These are phyloP conservation scores for Macrophya annulata DNA, from an alignment of 2,888 invertebrate species.

Conservation along the genomic window DNA sequence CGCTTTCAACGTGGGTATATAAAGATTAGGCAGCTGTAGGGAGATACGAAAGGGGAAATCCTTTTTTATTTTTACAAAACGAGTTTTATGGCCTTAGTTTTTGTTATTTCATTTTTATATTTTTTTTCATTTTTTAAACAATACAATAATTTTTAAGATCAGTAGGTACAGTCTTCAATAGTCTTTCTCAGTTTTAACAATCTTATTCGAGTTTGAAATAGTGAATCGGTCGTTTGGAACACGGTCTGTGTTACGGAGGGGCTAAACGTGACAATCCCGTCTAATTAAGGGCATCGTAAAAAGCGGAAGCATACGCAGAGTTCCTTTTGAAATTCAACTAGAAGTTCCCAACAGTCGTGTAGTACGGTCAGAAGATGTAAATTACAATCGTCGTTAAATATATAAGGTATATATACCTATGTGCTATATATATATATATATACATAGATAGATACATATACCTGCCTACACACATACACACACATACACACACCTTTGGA, in stretches of 20 bases:
- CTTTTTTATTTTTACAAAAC: background rate
- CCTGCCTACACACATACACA: background rate
- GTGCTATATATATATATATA: too few species aligned
- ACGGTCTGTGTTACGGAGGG: background rate
- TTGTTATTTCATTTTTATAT: background rate
- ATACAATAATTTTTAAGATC: conserved; percentile 20
- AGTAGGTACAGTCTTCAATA: background rate
- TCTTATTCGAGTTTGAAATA: background rate
- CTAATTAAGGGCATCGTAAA: conserved; percentile 49
- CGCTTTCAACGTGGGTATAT: background rate
- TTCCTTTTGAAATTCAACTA: conserved; percentile 43
- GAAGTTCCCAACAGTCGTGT: background rate
- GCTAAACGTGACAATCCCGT: conserved; percentile 34
- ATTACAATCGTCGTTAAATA: conserved; percentile 36
- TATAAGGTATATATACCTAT: conserved; percentile 29
- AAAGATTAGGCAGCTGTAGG: background rate
- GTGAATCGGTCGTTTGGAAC: background rate
- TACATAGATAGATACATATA: background rate
- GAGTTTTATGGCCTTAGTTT: background rate
- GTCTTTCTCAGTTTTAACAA: background rate
- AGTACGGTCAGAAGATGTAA: conserved; percentile 34
- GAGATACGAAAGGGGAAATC: background rate
- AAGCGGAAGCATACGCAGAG: conserved; percentile 35
- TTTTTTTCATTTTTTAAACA: background rate
- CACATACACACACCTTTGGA: background rate